Conservation (phyloP, 2,797 vertebrate genomes). For the Cossypha caffra region DNA sequence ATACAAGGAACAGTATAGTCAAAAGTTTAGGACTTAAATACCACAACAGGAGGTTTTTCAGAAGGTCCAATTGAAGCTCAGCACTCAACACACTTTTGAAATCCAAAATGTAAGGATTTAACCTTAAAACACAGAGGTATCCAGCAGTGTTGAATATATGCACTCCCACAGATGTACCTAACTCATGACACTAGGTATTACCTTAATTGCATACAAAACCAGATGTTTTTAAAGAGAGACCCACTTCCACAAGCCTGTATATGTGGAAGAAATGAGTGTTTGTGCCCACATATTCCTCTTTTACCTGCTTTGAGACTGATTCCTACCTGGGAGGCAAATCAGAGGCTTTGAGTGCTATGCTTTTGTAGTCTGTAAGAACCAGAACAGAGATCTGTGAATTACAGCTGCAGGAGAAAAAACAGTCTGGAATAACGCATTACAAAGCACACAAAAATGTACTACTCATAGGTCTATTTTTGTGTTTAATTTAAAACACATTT, state of each 20-base stretch:
- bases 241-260: background rate
- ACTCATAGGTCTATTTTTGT: background rate
- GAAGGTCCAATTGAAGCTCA: background rate
- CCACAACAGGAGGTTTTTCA: background rate
- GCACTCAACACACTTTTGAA: background rate
- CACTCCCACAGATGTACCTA: background rate
- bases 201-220: background rate
- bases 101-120: background rate
- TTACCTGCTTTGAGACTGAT: constrained; percentile 88
- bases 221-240: background rate
- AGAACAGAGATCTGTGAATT: background rate
- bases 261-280: background rate
- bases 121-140: background rate
- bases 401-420: background rate
- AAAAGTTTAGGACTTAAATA: background rate
- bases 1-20: background rate
- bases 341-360: constrained; percentile 84
- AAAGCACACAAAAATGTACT: background rate
- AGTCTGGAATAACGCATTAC: background rate
- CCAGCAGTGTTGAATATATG: background rate
- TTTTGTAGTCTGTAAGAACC: constrained; percentile 85
- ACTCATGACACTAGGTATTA: background rate
- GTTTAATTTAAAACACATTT: constrained; percentile 12
- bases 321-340: constrained; percentile 88
- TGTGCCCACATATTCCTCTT: background rate